Evolutionary conservation across 1,140 invertebrate species (phyloP).

Genomic region (Rhynchophorus ferrugineus): DNA sequence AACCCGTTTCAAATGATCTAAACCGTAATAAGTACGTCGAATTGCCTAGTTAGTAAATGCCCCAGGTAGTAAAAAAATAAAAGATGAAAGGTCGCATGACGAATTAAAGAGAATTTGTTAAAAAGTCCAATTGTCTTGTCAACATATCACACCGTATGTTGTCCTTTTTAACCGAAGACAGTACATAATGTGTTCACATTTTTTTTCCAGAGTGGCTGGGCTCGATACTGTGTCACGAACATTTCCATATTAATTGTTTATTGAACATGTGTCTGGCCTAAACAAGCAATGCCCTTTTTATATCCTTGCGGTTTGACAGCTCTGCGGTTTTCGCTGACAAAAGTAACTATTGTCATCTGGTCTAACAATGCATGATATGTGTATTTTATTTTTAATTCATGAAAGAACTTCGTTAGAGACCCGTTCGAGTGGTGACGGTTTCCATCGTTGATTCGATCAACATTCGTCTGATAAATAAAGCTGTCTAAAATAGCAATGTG

Average conservation of each 20-base stretch:
- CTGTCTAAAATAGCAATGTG: too few relatives aligned
- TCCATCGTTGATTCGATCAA: too few relatives aligned
- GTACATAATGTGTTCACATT: conserved; percentile 13
- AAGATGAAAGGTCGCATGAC: conserved; percentile 23
- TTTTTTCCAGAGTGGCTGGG: conserved; percentile 14
- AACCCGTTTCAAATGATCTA: too few relatives aligned
- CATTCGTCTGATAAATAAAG: too few relatives aligned
- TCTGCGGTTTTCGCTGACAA: conserved; percentile 16
- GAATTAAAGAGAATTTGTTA: conserved; percentile 27
- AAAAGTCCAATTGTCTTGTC: conserved; percentile 33
- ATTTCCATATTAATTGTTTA: conserved; percentile 32
- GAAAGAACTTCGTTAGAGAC: not conserved
- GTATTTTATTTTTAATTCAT: not conserved
- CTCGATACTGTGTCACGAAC: conserved; percentile 29
- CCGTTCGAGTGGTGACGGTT: too few relatives aligned
- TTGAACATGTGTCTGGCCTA: conserved; percentile 31
- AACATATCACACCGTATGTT: conserved; percentile 38
- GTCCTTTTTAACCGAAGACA: conserved; percentile 18
- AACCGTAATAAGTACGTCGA: conserved; percentile 1
- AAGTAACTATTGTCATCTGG: conserved; percentile 17
- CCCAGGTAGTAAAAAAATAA: not conserved
- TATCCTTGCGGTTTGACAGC: conserved; percentile 17
- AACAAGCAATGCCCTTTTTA: conserved; percentile 20
- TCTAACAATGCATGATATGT: conserved; percentile 1
- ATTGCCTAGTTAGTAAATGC: conserved; percentile 1